Evolutionary conservation across 2,888 invertebrate species (phyloP).

Genomic region (Zygogramma bicolorata): DNA sequence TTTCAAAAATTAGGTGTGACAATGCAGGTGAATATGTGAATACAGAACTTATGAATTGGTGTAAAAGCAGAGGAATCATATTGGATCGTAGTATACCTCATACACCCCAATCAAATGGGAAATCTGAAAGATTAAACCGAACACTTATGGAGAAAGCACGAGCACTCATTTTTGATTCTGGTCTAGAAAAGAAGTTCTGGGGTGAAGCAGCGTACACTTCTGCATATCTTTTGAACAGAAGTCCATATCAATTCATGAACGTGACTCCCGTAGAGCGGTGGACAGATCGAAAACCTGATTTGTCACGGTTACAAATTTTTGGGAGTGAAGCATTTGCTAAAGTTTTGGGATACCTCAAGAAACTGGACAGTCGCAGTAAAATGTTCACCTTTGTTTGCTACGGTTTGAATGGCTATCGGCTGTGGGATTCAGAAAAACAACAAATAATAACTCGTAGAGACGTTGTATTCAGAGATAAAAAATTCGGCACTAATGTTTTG

Average conservation of each 20-base stretch:
- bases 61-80: constrained; percentile 40
- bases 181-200: constrained; percentile 36
- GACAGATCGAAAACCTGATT: too few relatives aligned
- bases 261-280: too few relatives aligned
- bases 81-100: constrained; percentile 39
- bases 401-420: too few relatives aligned
- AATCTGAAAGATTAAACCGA: constrained; percentile 33
- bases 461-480: too few relatives aligned
- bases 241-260: constrained; percentile 21
- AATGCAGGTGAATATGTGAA: constrained; percentile 46
- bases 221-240: constrained; percentile 41
- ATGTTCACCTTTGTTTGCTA: too few relatives aligned
- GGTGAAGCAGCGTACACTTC: constrained; percentile 33
- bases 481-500: too few relatives aligned
- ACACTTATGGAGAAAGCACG: constrained; percentile 45
- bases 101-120: constrained; percentile 48
- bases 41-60: constrained; percentile 27
- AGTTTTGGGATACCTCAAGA: too few relatives aligned
- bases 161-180: constrained; percentile 39
- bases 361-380: too few relatives aligned
- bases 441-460: constrained; percentile 44
- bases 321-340: too few relatives aligned
- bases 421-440: constrained; percentile 46
- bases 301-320: too few relatives aligned
- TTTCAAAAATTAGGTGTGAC: too few relatives aligned